Evolutionary conservation across 2,888 invertebrate species (phyloP).

Genomic region (Ernsta delagoae): DNA sequence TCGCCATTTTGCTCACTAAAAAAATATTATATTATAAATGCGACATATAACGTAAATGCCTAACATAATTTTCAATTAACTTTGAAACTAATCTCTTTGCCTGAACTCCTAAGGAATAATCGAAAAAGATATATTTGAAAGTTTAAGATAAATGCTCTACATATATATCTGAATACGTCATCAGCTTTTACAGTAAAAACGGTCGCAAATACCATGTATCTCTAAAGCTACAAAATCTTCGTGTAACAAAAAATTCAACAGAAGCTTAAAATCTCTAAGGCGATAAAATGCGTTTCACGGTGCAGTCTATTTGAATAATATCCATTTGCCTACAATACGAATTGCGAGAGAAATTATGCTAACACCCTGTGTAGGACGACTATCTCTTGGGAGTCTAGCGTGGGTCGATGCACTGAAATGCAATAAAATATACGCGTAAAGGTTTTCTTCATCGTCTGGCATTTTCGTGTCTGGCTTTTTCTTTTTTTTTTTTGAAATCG

Average conservation of each 20-base stretch:
- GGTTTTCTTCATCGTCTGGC: constrained; percentile 12
- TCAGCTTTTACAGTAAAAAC: not conserved
- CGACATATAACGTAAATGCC: no score
- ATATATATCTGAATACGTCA: no score
- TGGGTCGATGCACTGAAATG: constrained; percentile 35
- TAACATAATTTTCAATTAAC: no score
- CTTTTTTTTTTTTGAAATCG: no score
- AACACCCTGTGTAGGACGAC: constrained; percentile 35
- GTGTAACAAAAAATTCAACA: constrained; percentile 22
- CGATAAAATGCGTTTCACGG: constrained; percentile 33
- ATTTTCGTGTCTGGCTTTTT: not conserved
- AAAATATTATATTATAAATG: no score
- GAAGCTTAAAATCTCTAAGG: constrained; percentile 36
- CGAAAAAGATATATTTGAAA: no score
- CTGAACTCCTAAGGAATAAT: no score
- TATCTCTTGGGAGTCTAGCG: constrained; percentile 34
- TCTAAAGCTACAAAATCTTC: constrained; percentile 8
- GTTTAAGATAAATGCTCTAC: no score
- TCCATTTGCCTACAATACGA: constrained; percentile 39
- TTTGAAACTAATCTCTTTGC: no score
- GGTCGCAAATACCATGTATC: not conserved
- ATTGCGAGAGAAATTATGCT: constrained; percentile 37
- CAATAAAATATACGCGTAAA: constrained; percentile 14
- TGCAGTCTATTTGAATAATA: constrained; percentile 34
- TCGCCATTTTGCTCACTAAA: no score